Percentiles rank a stretch among this genome's conserved stretches.
Conservation (phyloP, 2,888 invertebrate genomes). For the Tinea trinotella region DNA sequence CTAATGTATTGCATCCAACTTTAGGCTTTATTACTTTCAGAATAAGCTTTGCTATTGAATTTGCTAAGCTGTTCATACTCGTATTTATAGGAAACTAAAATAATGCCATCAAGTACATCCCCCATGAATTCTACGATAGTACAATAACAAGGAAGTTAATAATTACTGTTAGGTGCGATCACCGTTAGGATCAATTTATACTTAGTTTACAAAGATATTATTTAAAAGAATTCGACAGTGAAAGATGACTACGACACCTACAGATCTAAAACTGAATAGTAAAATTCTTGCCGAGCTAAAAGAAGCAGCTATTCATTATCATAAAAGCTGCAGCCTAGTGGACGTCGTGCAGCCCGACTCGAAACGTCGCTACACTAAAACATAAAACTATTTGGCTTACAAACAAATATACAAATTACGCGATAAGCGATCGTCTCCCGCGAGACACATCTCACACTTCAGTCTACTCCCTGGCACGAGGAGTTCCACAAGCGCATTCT, state of each 20-base stretch:
- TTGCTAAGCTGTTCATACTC: neutral
- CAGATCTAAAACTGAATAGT: conserved; percentile 34
- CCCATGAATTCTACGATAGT: neutral
- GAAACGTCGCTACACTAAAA: conserved; percentile 37
- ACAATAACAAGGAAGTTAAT: conserved; percentile 8
- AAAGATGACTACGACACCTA: conserved; percentile 42
- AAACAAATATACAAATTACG: conserved; percentile 36
- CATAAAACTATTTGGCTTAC: conserved; percentile 46
- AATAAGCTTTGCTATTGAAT: neutral
- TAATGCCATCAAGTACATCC: neutral
- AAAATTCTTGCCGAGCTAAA: conserved; percentile 1
- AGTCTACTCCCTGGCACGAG: neutral
- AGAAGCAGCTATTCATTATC: conserved; percentile 4
- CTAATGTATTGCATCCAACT: neutral
- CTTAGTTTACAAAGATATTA: conserved; percentile 4
- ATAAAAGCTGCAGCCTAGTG: conserved; percentile 58
- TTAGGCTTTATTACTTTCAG: neutral
- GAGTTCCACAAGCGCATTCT: neutral
- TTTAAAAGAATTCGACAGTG: conserved; percentile 28
- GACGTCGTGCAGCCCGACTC: conserved; percentile 25
- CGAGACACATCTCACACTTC: neutral
- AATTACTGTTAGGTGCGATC: conserved; percentile 6
- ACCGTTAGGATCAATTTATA: neutral
- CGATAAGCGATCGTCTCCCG: conserved; percentile 31
- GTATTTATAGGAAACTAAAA: conserved; percentile 18